Percentiles rank a stretch among this genome's conserved stretches.
phyloP scores from a whole-genome alignment of 1,140 invertebrate species.

The Helicoverpa armigera region DNA sequence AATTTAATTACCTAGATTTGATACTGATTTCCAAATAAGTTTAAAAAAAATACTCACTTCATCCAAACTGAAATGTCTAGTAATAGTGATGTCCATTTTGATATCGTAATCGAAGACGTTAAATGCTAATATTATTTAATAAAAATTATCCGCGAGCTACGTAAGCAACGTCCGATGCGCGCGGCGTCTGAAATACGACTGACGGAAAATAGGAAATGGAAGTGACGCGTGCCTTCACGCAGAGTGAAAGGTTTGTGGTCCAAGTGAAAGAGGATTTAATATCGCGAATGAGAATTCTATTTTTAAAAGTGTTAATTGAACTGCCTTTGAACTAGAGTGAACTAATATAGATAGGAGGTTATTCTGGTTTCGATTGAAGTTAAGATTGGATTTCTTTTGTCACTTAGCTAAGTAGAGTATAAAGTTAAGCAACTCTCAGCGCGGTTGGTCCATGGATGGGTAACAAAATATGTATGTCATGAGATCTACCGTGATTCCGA shows the following conservation, averaged over 20 bases:
- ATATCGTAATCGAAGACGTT: background rate
- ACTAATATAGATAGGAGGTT: background rate
- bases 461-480: too few relatives aligned
- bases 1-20: too few relatives aligned
- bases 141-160: background rate
- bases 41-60: conserved; percentile 70
- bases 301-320: background rate
- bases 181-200: conserved; percentile 63
- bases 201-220: conserved; percentile 68
- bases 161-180: conserved; percentile 56
- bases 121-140: conserved; percentile 23
- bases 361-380: too few relatives aligned
- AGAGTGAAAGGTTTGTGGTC: conserved; percentile 53
- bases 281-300: background rate
- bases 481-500: too few relatives aligned
- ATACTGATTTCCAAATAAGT: too few relatives aligned
- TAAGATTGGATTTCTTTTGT: too few relatives aligned
- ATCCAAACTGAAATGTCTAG: conserved; percentile 84
- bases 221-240: conserved; percentile 57
- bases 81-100: conserved; percentile 83
- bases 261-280: conserved; percentile 51
- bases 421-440: too few relatives aligned
- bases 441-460: too few relatives aligned
- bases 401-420: too few relatives aligned
- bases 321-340: too few relatives aligned